Percentiles rank a stretch among this genome's conserved stretches.
Conservation (phyloP, 2,797 vertebrate genomes). For the Tangara arthus region DNA sequence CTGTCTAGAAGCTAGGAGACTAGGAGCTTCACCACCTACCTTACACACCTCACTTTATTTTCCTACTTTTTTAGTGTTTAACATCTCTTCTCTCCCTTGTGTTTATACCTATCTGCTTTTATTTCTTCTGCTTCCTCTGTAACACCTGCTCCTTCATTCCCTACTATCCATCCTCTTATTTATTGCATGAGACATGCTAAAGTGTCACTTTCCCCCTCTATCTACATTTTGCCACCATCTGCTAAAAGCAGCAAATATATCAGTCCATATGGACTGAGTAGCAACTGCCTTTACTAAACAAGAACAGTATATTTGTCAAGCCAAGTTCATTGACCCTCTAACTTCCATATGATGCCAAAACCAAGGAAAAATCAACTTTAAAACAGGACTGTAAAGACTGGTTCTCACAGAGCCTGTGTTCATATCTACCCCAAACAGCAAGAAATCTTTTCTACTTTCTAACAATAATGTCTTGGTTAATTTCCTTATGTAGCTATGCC, state of each 20-base stretch:
- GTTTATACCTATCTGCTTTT: background rate
- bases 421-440: background rate
- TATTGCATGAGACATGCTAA: background rate
- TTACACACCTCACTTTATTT: fast-evolving
- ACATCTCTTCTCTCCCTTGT: background rate
- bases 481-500: background rate
- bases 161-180: background rate
- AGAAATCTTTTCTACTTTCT: background rate
- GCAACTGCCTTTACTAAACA: background rate
- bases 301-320: background rate
- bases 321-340: background rate
- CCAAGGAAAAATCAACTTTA: background rate
- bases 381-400: background rate
- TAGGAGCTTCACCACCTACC: background rate
- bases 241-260: background rate
- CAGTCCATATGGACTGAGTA: background rate
- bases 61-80: background rate
- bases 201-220: background rate
- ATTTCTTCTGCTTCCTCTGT: background rate
- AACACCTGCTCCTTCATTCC: background rate
- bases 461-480: background rate
- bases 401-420: background rate
- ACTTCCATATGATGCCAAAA: background rate
- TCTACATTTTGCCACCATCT: background rate
- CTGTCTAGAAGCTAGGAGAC: background rate